Percentiles rank a stretch among this genome's conserved stretches.
Conservation (phyloP, 2,797 vertebrate genomes). For the Coregonus suidteri region DNA sequence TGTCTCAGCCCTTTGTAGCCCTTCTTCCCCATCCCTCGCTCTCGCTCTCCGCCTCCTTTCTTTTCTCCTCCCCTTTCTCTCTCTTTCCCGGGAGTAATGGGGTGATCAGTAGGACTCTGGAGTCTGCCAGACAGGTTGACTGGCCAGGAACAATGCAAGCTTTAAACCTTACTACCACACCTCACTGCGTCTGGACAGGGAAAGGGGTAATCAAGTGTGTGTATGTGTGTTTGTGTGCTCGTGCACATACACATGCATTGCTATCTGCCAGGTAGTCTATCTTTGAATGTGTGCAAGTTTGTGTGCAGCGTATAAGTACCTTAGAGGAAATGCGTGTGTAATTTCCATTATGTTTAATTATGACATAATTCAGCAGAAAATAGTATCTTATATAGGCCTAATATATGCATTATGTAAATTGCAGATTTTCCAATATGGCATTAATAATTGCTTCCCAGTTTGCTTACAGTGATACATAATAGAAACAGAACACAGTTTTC, state of each 20-base stretch:
- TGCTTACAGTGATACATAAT: neutral
- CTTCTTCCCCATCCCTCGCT: conserved; percentile 25
- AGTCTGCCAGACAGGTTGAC: conserved; percentile 64
- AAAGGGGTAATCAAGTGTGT: conserved; percentile 33
- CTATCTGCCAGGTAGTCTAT: too few species aligned
- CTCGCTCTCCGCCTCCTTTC: conserved; percentile 36
- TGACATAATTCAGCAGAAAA: neutral
- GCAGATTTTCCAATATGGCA: neutral
- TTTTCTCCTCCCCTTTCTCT: conserved; percentile 35
- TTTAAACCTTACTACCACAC: conserved; percentile 71
- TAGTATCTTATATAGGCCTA: neutral
- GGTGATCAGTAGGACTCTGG: conserved; percentile 56
- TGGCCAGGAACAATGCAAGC: conserved; percentile 72
- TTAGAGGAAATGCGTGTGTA: conserved; percentile 13
- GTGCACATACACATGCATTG: too few species aligned
- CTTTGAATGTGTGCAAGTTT: too few species aligned
- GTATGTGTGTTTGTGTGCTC: neutral
- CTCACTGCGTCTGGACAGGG: conserved; percentile 62
- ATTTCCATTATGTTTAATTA: conserved; percentile 4
- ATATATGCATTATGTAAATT: neutral
- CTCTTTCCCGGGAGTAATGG: conserved; percentile 69
- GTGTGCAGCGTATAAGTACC: neutral
- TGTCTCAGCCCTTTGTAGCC: conserved; percentile 45
- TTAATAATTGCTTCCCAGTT: neutral
- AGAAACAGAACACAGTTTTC: neutral